Evolutionary conservation across 2,113 vertebrate genomes (phyloP), one percentile per base, ranked within the genome.

Genomic region (Xiphorhynchus elegans): DNA sequence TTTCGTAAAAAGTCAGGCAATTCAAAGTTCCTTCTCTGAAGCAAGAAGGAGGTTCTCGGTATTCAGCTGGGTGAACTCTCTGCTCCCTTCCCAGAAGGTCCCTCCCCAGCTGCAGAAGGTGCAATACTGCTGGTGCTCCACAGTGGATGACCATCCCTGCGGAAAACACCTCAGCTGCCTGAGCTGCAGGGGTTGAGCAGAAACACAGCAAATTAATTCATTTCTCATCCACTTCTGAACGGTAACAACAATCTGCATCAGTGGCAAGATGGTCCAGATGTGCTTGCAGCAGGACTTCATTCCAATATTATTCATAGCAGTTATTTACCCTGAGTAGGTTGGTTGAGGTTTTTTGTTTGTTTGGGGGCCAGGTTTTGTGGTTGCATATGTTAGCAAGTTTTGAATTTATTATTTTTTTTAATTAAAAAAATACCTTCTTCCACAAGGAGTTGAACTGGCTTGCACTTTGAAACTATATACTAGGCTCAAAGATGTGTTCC

Each of bases 71-170:
- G 52, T 21, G 16, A 56, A 10, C 17, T 58, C 37, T n/a, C 10
- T 33, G 47, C 35, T 53, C 31, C 40, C 40, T 87, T 39, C 55
- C 50, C 67, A 73, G 64, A 50, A 92, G 50, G 15, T 74, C 33
- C 56, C 23, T 89, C 33, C 44, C 23, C 13, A 37, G 2, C 29
- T 1, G 11, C 42, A 40, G 31, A 31, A 60, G 21, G 14, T n/a
- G 10, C 35, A 49, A 4, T 18, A 49, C 6, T 29, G 55, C n/a
- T 47, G 17, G 24, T 40, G 47, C 28, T 60, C 11, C 15, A 40
- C 1, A 0, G 4, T 35, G n/a, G 26, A 6, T 15, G 35, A 28
- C 46, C 2, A 1, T 44, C 50, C 40, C 50, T 4, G 13, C 13
- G 50, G 63, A 76, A n/a, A 55, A 47, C 42, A 62, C 33, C 59